Percentiles rank a stretch among this genome's conserved stretches.
Conservation (phyloP, 2,888 invertebrate genomes). For the Anarsia innoxiella region DNA sequence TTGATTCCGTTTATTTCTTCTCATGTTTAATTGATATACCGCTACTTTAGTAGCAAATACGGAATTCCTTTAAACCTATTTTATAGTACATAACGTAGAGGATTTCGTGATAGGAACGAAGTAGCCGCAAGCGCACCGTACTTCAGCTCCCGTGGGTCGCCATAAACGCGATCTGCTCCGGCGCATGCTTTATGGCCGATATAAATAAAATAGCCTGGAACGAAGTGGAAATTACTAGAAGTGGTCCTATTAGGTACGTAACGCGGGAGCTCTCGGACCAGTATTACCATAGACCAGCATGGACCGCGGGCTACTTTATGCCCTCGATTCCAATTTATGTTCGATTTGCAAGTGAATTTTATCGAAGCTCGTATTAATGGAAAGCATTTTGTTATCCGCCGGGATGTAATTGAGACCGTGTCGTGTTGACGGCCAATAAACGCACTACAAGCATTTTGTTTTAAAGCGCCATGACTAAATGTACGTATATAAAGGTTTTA, state of each 20-base stretch:
- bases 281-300: constrained; percentile 45
- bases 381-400: constrained; percentile 13
- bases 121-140: no score
- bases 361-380: constrained; percentile 14
- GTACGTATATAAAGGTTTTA: no score
- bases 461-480: no score
- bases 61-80: no score
- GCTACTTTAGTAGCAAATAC: no score
- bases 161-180: constrained; percentile 16
- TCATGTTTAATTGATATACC: no score
- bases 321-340: constrained; percentile 20
- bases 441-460: no score
- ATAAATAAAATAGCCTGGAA: constrained; percentile 47
- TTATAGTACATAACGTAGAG: no score
- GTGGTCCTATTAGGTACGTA: constrained; percentile 58
- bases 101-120: no score
- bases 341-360: constrained; percentile 15
- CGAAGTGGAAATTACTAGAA: constrained; percentile 55
- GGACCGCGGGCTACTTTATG: constrained; percentile 18
- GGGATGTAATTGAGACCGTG: constrained; percentile 10
- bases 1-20: no score
- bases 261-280: constrained; percentile 43
- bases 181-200: constrained; percentile 28
- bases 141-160: neutral
- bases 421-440: constrained; percentile 3